Evolutionary conservation across 2,888 invertebrate species (phyloP).

Genomic region (Zaprionus obscuricornis): DNA sequence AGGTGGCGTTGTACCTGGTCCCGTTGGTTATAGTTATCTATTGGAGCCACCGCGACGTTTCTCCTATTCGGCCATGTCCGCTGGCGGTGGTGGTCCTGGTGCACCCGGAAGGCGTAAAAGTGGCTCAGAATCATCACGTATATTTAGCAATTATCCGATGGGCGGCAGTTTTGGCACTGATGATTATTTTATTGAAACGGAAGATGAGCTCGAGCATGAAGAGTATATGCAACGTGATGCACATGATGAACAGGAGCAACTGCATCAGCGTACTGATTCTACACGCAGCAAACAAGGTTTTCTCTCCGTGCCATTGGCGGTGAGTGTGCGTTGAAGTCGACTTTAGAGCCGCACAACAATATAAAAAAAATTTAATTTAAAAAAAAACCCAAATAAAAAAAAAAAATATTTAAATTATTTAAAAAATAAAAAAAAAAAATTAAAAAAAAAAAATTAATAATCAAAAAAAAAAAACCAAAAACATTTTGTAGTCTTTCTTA

Average conservation of each 20-base stretch:
- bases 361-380: too few species aligned
- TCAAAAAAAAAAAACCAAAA: background rate
- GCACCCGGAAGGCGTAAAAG: conserved; percentile 85
- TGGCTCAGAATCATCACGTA: conserved; percentile 85
- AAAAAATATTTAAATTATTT: too few species aligned
- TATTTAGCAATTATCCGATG: conserved; percentile 83
- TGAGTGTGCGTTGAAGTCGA: too few species aligned
- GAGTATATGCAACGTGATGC: conserved; percentile 83
- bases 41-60: conserved; percentile 88
- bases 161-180: conserved; percentile 84
- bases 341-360: too few species aligned
- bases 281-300: conserved; percentile 82
- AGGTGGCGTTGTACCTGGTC: conserved; percentile 85
- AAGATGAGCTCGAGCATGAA: conserved; percentile 84
- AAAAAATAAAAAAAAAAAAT: background rate
- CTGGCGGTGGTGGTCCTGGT: conserved; percentile 68
- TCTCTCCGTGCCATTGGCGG: conserved; percentile 82
- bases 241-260: conserved; percentile 53
- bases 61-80: conserved; percentile 83
- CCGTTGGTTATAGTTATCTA: conserved; percentile 89
- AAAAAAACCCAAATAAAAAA: too few species aligned
- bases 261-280: conserved; percentile 79
- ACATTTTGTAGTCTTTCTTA: conserved; percentile 3
- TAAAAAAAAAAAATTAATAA: background rate
- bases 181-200: conserved; percentile 83